phyloP scores from a whole-genome alignment of 1,140 invertebrate genomes.

The Anoplolepis gracilipes region DNA sequence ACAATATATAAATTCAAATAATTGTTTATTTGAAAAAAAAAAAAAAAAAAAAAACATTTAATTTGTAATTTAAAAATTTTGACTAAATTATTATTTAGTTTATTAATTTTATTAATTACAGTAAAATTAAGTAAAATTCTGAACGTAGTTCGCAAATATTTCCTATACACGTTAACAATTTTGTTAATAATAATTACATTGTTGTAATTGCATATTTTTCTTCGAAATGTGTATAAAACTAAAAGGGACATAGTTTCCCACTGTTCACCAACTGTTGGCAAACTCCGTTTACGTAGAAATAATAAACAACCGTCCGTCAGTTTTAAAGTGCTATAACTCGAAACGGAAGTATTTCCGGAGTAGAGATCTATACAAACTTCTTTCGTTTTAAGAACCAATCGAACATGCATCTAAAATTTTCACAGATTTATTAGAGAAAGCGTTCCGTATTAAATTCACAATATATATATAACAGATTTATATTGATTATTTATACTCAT shows the following conservation, averaged over 20 bases:
- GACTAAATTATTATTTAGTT: background rate
- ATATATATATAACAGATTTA: conserved; percentile 21
- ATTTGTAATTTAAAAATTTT: background rate
- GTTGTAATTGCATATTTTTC: background rate
- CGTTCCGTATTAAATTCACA: background rate
- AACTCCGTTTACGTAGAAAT: conserved; percentile 5
- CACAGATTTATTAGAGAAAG: background rate
- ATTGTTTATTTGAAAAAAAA: background rate
- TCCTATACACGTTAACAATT: background rate
- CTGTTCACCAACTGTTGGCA: conserved; percentile 28
- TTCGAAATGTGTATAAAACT: conserved; percentile 17
- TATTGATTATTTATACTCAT: background rate
- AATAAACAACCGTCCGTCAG: conserved; percentile 31
- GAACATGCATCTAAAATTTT: background rate
- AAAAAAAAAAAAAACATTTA: no score
- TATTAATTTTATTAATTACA: background rate
- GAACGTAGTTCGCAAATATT: conserved; percentile 12
- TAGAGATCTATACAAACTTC: background rate
- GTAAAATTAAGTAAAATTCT: background rate
- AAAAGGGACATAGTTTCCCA: background rate
- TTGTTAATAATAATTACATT: conserved; percentile 1
- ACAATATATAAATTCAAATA: background rate
- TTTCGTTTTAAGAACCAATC: background rate
- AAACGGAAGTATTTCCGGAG: conserved; percentile 37
- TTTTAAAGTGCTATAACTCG: conserved; percentile 12